These are phyloP conservation scores for Apolygus lucorum DNA, from an alignment of 1,140 invertebrate genomes.

Conservation along the genomic window DNA sequence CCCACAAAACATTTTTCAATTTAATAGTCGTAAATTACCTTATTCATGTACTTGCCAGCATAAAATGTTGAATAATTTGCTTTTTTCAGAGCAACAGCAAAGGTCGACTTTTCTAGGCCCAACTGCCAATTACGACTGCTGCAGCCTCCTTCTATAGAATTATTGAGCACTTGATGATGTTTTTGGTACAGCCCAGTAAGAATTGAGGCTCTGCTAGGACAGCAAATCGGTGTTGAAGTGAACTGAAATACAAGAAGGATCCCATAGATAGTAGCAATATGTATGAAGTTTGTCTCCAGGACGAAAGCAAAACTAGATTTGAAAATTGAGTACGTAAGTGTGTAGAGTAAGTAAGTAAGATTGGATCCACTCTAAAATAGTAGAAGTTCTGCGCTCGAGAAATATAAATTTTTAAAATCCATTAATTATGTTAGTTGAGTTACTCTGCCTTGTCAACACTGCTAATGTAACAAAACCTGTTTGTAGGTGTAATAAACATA, in stretches of 20 bases:
- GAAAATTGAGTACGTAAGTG: too few relatives aligned
- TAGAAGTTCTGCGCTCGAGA: too few relatives aligned
- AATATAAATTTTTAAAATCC: slow-evolving; percentile 16
- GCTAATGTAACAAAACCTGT: not conserved
- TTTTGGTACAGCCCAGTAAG: slow-evolving; percentile 77
- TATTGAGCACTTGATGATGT: slow-evolving; percentile 70
- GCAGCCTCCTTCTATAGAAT: slow-evolving; percentile 68
- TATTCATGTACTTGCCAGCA: slow-evolving; percentile 79
- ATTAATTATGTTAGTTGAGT: slow-evolving; percentile 19
- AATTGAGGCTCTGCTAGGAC: slow-evolving; percentile 78
- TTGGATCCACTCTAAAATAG: too few relatives aligned
- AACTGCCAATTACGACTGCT: slow-evolving; percentile 57
- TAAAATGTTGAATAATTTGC: slow-evolving; percentile 69
- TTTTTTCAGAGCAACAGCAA: slow-evolving; percentile 55
- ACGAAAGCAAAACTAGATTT: too few relatives aligned
- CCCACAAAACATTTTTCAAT: too few relatives aligned
- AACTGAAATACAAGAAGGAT: too few relatives aligned
- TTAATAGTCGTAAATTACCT: slow-evolving; percentile 44
- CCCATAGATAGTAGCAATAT: too few relatives aligned
- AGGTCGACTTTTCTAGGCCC: slow-evolving; percentile 52
- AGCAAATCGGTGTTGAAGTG: slow-evolving; percentile 72
- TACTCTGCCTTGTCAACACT: not conserved
- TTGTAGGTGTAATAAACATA: too few relatives aligned
- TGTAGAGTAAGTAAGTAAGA: too few relatives aligned
- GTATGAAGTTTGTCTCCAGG: too few relatives aligned